A percentile compares a stretch with the other conserved stretches of the same genome.
Conservation (phyloP, 2,113 vertebrate genomes). For the Clarias macrocephalus region DNA sequence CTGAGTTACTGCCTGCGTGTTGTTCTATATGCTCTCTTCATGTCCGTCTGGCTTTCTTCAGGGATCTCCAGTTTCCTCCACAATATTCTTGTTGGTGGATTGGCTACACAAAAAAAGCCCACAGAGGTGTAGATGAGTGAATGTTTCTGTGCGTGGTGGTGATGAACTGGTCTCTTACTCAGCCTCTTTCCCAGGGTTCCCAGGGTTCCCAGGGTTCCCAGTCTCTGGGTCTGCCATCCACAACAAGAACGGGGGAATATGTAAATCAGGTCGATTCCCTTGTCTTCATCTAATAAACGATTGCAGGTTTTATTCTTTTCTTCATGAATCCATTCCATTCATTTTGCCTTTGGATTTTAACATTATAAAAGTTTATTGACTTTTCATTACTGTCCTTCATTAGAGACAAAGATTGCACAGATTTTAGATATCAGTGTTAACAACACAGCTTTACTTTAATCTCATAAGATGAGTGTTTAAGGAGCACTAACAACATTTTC, state of each 20-base stretch:
- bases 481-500: background rate
- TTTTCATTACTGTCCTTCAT: background rate
- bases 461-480: background rate
- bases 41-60: background rate
- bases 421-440: background rate
- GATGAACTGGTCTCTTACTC: background rate
- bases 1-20: background rate
- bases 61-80: background rate
- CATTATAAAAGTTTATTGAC: background rate
- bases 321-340: background rate
- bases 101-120: background rate
- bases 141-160: background rate
- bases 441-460: background rate
- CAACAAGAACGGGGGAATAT: too few species aligned
- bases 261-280: too few species aligned
- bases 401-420: background rate
- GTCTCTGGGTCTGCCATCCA: too few species aligned
- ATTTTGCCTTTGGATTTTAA: background rate
- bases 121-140: background rate
- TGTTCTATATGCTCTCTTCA: background rate
- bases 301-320: too few species aligned
- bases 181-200: background rate
- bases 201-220: background rate
- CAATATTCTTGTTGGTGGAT: background rate
- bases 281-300: too few species aligned